These are phyloP conservation scores for Tokudaia muenninki DNA, from an alignment of 2,797 vertebrate species.

Conservation along the genomic window DNA sequence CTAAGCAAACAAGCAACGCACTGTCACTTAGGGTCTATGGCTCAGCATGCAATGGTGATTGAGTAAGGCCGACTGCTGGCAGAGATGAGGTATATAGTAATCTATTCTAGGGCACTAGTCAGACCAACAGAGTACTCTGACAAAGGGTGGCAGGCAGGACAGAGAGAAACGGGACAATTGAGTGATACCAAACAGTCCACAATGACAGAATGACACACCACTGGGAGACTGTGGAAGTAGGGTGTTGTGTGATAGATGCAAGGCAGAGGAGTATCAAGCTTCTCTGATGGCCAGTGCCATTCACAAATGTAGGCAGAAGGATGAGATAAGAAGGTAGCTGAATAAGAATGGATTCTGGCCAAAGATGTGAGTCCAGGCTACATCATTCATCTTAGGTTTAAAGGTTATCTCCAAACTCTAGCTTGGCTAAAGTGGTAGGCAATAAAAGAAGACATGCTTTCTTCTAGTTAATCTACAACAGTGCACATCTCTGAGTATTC, in stretches of 20 bases:
- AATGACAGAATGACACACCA: neutral
- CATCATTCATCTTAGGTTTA: neutral
- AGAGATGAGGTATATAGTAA: neutral
- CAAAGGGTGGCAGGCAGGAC: neutral
- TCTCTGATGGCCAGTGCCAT: no score
- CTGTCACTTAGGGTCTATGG: neutral
- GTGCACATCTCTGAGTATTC: fast-evolving
- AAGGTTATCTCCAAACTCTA: neutral
- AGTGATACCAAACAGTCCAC: neutral
- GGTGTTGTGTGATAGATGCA: fast-evolving
- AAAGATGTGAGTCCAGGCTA: neutral
- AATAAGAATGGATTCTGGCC: no score
- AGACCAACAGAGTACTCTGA: fast-evolving
- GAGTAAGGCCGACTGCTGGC: neutral
- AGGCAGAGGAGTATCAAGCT: fast-evolving
- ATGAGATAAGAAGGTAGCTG: no score
- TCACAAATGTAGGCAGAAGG: neutral
- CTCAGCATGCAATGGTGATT: neutral
- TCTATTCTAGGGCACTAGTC: no score
- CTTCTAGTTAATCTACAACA: neutral
- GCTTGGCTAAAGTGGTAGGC: neutral
- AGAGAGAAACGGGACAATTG: fast-evolving
- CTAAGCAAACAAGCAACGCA: neutral
- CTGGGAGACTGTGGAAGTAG: fast-evolving
- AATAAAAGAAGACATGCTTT: neutral